Evolutionary conservation across 2,888 invertebrate genomes (phyloP), one percentile per base, ranked within the genome.

Genomic region (Muschampia staudingeri): DNA sequence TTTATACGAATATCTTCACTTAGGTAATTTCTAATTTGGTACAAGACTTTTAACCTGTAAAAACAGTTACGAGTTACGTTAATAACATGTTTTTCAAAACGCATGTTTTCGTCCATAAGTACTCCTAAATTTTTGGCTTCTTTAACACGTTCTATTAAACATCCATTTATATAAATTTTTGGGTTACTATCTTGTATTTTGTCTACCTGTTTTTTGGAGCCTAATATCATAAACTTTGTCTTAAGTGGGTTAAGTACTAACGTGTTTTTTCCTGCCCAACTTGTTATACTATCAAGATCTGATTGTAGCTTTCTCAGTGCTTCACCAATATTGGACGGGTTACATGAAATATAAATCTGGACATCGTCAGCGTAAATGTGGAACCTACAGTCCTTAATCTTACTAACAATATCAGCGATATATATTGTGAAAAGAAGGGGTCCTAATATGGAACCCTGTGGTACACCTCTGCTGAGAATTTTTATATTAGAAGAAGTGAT

Each of bases 401-500:
- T 56, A 19, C 8, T 19, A 6, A 56, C 0, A 7, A 56, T 8
- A 19, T 56, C 56, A 0, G 56, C 5, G 12, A 0, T n/a, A 9
- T 56, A 56, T 6, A 56, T 2, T 12, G 9, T 56, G 12, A 19
- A 56, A n/a, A 56, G 56, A 7, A 56, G 9, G 7, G 56, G 56
- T 12, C 56, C 56, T 8, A 56, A 19, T 9, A 56, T 56, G 3
- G 56, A 56, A 1, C 56, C 56, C 12, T 56, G 56, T 7, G 56
- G 56, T 0, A 56, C 56, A 12, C 56, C 56, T 7, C 56, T 3
- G 56, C 9, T 14, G 2, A 56, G 16, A 1, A 3, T 7, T 7
- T 6, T 4, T n/a, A 9, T 9, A 7, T 2, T n/a, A 0, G 7
- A 12, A 1, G 6, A 1, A 12, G 9, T 4, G 0, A 0, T 34